Base-by-base conservation (phyloP, 2,797 vertebrate species). In the Allobates femoralis region DNA sequence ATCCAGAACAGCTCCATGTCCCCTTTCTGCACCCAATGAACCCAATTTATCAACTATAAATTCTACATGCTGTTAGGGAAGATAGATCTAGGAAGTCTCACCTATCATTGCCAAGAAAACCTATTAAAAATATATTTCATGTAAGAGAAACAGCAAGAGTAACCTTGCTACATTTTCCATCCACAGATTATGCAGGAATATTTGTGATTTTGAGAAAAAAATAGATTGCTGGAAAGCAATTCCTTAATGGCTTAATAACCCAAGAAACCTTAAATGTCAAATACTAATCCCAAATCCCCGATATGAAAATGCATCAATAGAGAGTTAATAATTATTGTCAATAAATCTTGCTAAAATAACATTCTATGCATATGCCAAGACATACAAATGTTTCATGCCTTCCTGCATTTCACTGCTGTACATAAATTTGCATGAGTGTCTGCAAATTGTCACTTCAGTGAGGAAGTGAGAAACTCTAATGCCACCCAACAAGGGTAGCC, bases 61-160 rank as follows among this genome's bases (percentile, higher is more conserved):
- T 74, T 21, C 71, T 50, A 46, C 71, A 5, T 26, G 16, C 10
- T 11, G 26, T 74, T 74, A 74, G 41, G 23, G 41, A 74, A 50
- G 41, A 75, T 51, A 26, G 4, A 28, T 75, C 15, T 51, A 51
- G 28, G 73, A 51, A 14, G 15, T 34, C 32, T 41, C 34, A 41
- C 67, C 23, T 71, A 41, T 71, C 21, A 71, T 71, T 41, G 67
- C 67, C 34, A 71, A n/a, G 21, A 71, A 69, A 71, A 71, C 67
- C 21, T n/a, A 71, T 71, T 71, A 41, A 71, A 41, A 71, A 12
- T 71, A 71, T 23, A 11, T 71, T 71, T 71, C 67, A 71, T 41
- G 19, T 23, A 71, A 71, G 34, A 41, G 34, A 8, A 71, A 71
- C 30, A 69, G 1, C 19, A 10, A 37, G 1, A 23, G 2, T 18